Conservation (phyloP, 2,888 invertebrate species). For the Epistrophella euchroma region DNA sequence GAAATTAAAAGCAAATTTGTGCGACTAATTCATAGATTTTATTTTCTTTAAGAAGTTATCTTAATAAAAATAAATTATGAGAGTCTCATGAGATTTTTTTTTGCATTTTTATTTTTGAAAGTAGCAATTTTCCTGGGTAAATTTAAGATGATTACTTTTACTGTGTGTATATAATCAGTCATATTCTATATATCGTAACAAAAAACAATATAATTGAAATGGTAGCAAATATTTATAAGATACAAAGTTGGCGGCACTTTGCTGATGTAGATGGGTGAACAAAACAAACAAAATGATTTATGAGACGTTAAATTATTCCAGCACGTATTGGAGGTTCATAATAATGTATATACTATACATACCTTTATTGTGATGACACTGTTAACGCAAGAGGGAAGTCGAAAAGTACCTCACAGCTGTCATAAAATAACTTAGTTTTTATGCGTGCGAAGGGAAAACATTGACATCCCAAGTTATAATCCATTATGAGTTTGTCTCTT, state of each 20-base stretch:
- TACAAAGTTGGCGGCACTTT: neutral
- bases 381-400: neutral
- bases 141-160: slow-evolving; percentile 1
- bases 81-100: neutral
- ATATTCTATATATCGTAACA: neutral
- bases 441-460: neutral
- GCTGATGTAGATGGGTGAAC: neutral
- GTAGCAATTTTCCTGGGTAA: neutral
- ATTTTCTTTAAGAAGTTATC: neutral
- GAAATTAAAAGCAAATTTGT: too few relatives aligned
- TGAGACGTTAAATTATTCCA: slow-evolving; percentile 35
- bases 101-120: neutral
- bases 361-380: slow-evolving; percentile 7
- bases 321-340: slow-evolving; percentile 12
- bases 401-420: neutral
- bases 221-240: slow-evolving; percentile 28
- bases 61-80: neutral
- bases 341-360: neutral
- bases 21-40: neutral
- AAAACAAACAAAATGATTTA: slow-evolving; percentile 25
- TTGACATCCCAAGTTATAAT: neutral
- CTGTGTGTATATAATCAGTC: neutral
- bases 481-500: neutral
- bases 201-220: slow-evolving; percentile 1
- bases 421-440: slow-evolving; percentile 29